Percentiles rank a stretch among this genome's conserved stretches.
phyloP scores from a whole-genome alignment of 2,797 vertebrate species.

The Ateles fusciceps region DNA sequence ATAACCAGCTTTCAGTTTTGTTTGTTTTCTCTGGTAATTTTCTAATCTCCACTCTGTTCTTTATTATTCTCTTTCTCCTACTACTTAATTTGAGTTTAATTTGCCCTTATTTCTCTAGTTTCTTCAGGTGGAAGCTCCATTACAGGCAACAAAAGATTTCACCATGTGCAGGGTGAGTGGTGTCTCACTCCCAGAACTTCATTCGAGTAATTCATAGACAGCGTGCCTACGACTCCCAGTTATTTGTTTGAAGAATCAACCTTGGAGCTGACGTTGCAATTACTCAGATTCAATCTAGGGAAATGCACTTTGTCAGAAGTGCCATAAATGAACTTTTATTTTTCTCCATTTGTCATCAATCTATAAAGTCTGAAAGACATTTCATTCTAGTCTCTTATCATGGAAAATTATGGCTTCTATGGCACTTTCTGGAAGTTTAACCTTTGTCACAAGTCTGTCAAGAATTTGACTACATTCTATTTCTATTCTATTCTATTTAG shows the following conservation, averaged over 20 bases:
- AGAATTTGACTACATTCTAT: constrained; percentile 10
- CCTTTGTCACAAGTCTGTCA: constrained; percentile 7
- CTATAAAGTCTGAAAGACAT: neutral
- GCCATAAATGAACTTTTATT: neutral
- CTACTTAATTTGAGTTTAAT: neutral
- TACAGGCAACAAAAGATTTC: neutral
- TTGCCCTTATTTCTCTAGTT: neutral
- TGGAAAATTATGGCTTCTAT: neutral
- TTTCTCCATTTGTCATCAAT: neutral
- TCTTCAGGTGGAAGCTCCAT: neutral
- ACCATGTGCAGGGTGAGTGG: neutral
- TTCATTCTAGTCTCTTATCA: neutral
- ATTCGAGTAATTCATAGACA: neutral
- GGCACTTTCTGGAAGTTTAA: constrained; percentile 13
- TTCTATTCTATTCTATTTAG: constrained; percentile 22
- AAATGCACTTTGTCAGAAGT: neutral
- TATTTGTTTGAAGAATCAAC: neutral
- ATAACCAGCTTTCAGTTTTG: neutral
- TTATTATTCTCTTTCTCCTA: neutral
- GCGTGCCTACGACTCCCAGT: neutral
- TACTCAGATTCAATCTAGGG: neutral
- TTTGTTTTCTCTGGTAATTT: neutral
- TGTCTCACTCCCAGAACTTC: neutral
- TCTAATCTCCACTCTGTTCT: neutral
- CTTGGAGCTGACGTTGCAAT: neutral